Percentiles rank a stretch among this genome's conserved stretches.
phyloP scores from a whole-genome alignment of 2,113 vertebrate species.

The Oryzias woworae region DNA sequence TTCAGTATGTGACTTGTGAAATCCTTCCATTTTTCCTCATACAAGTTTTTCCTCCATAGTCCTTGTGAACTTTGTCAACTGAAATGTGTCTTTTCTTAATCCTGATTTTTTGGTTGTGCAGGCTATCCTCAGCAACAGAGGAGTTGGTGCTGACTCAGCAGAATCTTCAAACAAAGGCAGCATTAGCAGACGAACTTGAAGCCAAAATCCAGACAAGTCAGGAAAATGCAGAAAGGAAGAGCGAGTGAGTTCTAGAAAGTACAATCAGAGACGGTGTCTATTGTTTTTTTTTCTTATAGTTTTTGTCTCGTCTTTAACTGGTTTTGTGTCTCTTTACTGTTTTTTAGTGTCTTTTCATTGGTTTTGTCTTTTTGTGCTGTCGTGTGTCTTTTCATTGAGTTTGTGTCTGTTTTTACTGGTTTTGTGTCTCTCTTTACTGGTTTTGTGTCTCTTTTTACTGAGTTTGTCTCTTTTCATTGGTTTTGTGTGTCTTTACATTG shows the following conservation, averaged over 20 bases:
- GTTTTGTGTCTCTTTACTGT: too few species aligned
- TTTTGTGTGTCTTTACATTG: constrained; percentile 8
- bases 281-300: too few species aligned
- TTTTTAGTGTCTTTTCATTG: too few species aligned
- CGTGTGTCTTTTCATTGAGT: too few species aligned
- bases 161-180: constrained; percentile 87
- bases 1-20: too few species aligned
- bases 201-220: constrained; percentile 87
- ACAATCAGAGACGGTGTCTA: not conserved
- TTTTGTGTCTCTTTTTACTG: too few species aligned
- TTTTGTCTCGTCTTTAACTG: too few species aligned
- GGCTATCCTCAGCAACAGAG: constrained; percentile 88
- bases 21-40: too few species aligned
- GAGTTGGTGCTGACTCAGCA: constrained; percentile 89
- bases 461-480: constrained; percentile 5
- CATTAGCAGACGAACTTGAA: constrained; percentile 85
- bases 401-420: too few species aligned
- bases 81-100: not conserved
- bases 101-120: constrained; percentile 40
- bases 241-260: constrained; percentile 78
- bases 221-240: constrained; percentile 84
- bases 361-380: too few species aligned
- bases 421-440: too few species aligned
- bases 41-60: not conserved
- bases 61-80: not conserved